Evolutionary conservation across 2,797 vertebrate species (phyloP).

Genomic region (Danio aesculapii): DNA sequence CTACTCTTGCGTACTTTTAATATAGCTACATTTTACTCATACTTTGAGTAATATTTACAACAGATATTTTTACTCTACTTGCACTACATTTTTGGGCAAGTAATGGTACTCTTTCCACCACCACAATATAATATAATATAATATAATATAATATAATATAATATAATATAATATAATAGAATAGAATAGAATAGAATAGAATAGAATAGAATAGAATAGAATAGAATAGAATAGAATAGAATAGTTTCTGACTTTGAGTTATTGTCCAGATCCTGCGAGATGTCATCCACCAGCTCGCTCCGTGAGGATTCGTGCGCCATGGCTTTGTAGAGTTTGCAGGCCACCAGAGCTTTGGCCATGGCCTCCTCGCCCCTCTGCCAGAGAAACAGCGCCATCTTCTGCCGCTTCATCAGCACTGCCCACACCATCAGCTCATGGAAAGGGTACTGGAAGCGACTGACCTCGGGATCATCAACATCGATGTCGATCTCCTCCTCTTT

Average conservation of each 20-base stretch:
- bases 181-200: no score
- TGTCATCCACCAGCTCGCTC: conserved; percentile 96
- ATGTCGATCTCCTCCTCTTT: conserved; percentile 94
- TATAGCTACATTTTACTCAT: no score
- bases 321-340: conserved; percentile 94
- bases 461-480: conserved; percentile 91
- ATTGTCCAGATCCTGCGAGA: conserved; percentile 97
- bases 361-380: conserved; percentile 96
- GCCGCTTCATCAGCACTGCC: conserved; percentile 95
- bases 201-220: no score
- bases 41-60: no score
- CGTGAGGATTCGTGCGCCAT: conserved; percentile 97
- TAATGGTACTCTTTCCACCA: no score
- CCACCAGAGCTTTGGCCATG: conserved; percentile 96
- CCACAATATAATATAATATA: no score
- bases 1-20: no score
- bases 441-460: conserved; percentile 92
- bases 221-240: not conserved
- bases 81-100: no score
- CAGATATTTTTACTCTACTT: no score
- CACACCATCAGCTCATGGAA: conserved; percentile 97
- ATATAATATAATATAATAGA: no score
- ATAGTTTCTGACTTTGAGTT: conserved; percentile 89
- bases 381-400: conserved; percentile 95
- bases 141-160: no score